phyloP scores from a whole-genome alignment of 2,113 vertebrate genomes.

The Scytalopus superciliaris region DNA sequence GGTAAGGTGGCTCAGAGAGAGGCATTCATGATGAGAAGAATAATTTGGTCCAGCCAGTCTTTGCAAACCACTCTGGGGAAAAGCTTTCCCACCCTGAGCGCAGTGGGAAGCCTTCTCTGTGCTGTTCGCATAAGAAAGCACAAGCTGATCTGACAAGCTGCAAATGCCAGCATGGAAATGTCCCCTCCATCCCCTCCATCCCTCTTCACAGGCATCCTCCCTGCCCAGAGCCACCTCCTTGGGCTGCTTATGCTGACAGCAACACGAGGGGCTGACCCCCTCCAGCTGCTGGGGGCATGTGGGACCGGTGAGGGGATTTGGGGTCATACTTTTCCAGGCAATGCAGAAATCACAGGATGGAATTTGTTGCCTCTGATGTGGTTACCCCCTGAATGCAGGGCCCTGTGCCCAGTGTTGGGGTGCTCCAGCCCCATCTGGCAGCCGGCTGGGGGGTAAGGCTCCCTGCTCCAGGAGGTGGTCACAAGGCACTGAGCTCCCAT shows the following conservation, averaged over 20 bases:
- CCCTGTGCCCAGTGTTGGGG: neutral
- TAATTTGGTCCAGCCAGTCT: slow-evolving; percentile 48
- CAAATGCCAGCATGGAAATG: neutral
- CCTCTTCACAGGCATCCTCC: neutral
- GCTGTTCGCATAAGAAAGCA: neutral
- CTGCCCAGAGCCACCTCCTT: neutral
- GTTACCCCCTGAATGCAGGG: neutral
- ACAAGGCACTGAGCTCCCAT: neutral
- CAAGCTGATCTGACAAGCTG: slow-evolving; percentile 7
- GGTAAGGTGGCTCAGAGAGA: slow-evolving; percentile 42
- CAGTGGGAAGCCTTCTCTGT: neutral
- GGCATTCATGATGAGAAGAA: slow-evolving; percentile 48
- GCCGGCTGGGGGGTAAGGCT: neutral
- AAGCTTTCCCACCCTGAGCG: slow-evolving; percentile 15
- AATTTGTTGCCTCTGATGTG: rapidly evolving
- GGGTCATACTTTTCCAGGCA: rapidly evolving
- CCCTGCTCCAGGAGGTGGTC: neutral
- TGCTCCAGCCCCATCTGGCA: neutral
- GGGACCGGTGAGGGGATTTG: neutral
- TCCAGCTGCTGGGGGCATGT: rapidly evolving
- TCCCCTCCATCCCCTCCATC: neutral
- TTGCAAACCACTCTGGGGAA: slow-evolving; percentile 39
- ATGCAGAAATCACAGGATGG: neutral
- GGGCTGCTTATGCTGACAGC: neutral
- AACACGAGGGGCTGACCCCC: neutral